These are phyloP conservation scores for Tragelaphus buxtoni DNA, from an alignment of 2,113 vertebrate species.

Conservation along the genomic window DNA sequence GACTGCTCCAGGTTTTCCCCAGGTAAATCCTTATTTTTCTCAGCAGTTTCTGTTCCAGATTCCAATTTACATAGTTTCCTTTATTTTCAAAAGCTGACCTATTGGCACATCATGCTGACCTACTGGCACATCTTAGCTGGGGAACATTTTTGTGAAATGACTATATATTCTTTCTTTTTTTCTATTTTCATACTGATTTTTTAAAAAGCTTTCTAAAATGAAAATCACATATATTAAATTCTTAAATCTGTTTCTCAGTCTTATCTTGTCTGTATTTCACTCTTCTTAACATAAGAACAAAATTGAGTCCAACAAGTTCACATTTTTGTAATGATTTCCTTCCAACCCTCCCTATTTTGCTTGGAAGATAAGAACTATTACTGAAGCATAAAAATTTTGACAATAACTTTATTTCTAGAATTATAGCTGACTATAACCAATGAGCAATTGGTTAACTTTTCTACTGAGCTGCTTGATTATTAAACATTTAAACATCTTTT, in stretches of 20 bases:
- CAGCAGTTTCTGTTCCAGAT: neutral
- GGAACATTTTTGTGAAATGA: neutral
- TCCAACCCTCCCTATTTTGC: neutral
- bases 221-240: neutral
- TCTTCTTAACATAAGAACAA: neutral
- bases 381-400: neutral
- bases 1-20: neutral
- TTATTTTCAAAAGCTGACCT: neutral
- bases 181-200: neutral
- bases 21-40: neutral
- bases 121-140: neutral
- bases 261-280: neutral
- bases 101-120: neutral
- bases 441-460: neutral
- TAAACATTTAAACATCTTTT: neutral
- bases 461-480: neutral
- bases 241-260: neutral
- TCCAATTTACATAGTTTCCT: neutral
- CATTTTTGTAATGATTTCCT: neutral
- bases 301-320: neutral
- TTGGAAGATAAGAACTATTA: neutral
- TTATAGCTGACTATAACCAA: neutral
- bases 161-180: neutral
- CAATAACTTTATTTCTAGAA: neutral
- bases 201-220: neutral